Conservation (phyloP, 1,140 invertebrate genomes). For the Pectinophora gossypiella region DNA sequence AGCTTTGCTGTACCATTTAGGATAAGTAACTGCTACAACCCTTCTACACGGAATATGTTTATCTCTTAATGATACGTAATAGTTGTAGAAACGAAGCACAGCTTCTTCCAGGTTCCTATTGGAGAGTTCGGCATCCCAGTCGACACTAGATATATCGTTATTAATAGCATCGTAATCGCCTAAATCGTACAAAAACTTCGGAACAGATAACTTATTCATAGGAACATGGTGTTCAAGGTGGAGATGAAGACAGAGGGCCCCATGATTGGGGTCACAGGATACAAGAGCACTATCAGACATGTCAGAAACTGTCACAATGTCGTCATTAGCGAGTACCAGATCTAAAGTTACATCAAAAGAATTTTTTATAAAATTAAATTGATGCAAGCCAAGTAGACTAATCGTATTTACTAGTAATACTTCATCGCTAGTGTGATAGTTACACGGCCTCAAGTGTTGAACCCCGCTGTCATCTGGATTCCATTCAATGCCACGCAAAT, state of each 20-base stretch:
- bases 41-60: neutral
- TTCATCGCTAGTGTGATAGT: slow-evolving; percentile 3
- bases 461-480: neutral
- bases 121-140: neutral
- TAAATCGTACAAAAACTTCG: neutral
- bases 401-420: slow-evolving; percentile 13
- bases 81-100: neutral
- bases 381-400: slow-evolving; percentile 1
- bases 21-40: neutral
- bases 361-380: slow-evolving; percentile 15
- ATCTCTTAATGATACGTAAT: neutral
- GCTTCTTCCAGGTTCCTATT: neutral
- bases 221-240: neutral
- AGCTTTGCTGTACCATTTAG: neutral
- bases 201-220: neutral
- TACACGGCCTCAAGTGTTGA: neutral
- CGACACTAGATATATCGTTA: neutral
- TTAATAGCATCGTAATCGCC: neutral
- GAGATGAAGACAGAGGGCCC: slow-evolving; percentile 9
- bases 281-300: slow-evolving; percentile 9
- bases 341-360: slow-evolving; percentile 14
- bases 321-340: slow-evolving; percentile 12
- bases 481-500: slow-evolving; percentile 4
- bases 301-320: slow-evolving; percentile 4
- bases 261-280: slow-evolving; percentile 16